These are phyloP conservation scores for Arbacia lixula DNA, from an alignment of 53 echinoderm and acorn worm genomes.

Conservation along the genomic window DNA sequence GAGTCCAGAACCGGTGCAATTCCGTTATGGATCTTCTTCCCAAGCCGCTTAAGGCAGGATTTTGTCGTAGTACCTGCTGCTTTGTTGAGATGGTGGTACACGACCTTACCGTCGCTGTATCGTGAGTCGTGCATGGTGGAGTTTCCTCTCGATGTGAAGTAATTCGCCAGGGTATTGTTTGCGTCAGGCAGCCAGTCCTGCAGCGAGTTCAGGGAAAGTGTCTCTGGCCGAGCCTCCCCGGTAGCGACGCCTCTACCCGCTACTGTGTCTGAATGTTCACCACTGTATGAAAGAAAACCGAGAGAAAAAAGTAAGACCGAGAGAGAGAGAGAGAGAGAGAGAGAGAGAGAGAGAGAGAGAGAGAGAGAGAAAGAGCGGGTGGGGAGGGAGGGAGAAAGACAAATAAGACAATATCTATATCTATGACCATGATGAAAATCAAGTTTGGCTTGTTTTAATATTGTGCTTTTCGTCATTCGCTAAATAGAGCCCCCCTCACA, in stretches of 20 bases:
- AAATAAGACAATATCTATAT: too few relatives aligned
- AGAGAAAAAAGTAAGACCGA: not conserved
- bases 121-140: too few relatives aligned
- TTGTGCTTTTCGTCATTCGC: too few relatives aligned
- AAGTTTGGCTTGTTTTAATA: too few relatives aligned
- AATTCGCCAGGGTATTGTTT: not conserved
- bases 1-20: not conserved
- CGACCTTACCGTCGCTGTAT: slow-evolving; percentile 47
- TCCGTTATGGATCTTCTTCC: not conserved
- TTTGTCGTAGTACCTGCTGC: slow-evolving; percentile 83
- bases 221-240: too few relatives aligned
- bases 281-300: not conserved
- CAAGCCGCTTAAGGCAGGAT: slow-evolving; percentile 37
- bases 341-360: not conserved
- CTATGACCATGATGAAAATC: too few relatives aligned
- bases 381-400: not conserved
- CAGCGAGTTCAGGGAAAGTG: too few relatives aligned
- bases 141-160: not conserved
- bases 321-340: not conserved
- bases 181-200: too few relatives aligned
- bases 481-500: too few relatives aligned
- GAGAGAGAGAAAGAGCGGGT: not conserved
- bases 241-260: too few relatives aligned
- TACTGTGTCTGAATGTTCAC: not conserved
- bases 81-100: slow-evolving; percentile 83